Evolutionary conservation across 2,113 vertebrate genomes (phyloP).

Genomic region (Vimba vimba): DNA sequence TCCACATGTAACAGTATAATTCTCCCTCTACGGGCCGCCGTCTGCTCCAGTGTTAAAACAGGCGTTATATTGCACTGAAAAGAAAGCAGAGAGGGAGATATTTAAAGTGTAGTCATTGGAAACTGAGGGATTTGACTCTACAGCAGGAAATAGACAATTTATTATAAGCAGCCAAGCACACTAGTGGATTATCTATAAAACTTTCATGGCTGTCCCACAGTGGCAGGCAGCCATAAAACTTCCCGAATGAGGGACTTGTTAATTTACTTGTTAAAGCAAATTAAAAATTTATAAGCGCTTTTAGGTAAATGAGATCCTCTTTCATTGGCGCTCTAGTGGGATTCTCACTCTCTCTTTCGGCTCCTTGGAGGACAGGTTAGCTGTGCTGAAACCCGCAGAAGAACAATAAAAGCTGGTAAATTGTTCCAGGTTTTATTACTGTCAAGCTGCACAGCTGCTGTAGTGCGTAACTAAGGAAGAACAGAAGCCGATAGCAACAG

Average conservation of each 20-base stretch:
- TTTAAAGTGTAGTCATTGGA: slow-evolving; percentile 86
- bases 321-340: slow-evolving; percentile 91
- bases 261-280: slow-evolving; percentile 99
- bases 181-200: slow-evolving; percentile 99
- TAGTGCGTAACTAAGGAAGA: slow-evolving; percentile 87
- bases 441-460: slow-evolving; percentile 87
- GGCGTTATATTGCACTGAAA: slow-evolving; percentile 85
- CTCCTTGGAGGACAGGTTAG: slow-evolving; percentile 92
- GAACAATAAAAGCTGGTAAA: slow-evolving; percentile 99
- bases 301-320: slow-evolving; percentile 99
- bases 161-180: slow-evolving; percentile 91
- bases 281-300: slow-evolving; percentile 99
- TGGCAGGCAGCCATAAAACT: slow-evolving; percentile 98
- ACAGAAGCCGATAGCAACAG: slow-evolving; percentile 77
- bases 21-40: slow-evolving; percentile 43
- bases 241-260: slow-evolving; percentile 99
- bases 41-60: slow-evolving; percentile 76
- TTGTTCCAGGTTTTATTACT: slow-evolving; percentile 92
- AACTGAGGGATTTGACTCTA: slow-evolving; percentile 89
- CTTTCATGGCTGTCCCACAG: slow-evolving; percentile 94
- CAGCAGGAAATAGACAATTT: slow-evolving; percentile 98
- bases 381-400: slow-evolving; percentile 86
- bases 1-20: slow-evolving; percentile 44
- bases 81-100: slow-evolving; percentile 79
- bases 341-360: slow-evolving; percentile 76